Percentiles rank a stretch among this genome's conserved stretches.
Evolutionary conservation across 2,113 vertebrate genomes (phyloP).

Genomic region (Kryptolebias marmoratus): DNA sequence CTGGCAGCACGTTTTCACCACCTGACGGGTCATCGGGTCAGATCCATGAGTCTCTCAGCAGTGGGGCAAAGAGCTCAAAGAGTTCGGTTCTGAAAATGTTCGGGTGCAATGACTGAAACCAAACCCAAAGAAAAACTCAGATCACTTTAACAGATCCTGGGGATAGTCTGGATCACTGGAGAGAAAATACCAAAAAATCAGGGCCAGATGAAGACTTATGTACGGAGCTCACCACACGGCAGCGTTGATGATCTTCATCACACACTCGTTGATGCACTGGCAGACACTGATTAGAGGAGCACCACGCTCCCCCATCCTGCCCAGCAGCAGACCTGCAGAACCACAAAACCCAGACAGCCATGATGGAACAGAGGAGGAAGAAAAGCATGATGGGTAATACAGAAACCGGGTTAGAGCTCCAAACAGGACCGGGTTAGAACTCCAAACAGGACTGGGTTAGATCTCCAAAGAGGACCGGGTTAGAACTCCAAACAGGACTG

Average conservation of each 20-base stretch:
- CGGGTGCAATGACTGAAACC: no score
- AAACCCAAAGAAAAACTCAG: background rate
- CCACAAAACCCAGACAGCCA: background rate
- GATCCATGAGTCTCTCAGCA: background rate
- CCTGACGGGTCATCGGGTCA: constrained; percentile 38
- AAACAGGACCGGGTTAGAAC: no score
- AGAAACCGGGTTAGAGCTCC: no score
- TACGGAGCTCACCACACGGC: constrained; percentile 84
- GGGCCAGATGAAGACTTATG: no score
- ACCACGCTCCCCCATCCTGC: constrained; percentile 88
- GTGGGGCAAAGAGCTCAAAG: background rate
- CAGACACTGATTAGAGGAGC: constrained; percentile 86
- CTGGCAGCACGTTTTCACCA: background rate
- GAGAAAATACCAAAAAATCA: no score
- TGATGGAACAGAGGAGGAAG: no score
- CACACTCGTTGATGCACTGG: constrained; percentile 90
- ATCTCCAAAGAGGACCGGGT: no score
- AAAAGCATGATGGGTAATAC: no score
- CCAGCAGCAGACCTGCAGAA: constrained; percentile 84
- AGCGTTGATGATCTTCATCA: constrained; percentile 91
- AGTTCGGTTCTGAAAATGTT: background rate
- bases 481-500: no score
- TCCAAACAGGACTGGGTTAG: no score
- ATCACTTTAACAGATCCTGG: background rate
- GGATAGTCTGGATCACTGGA: no score